Percentiles rank a stretch among this genome's conserved stretches.
phyloP scores from a whole-genome alignment of 64 coral and sea anemone genomes.

The Catalaphyllia jardinei region DNA sequence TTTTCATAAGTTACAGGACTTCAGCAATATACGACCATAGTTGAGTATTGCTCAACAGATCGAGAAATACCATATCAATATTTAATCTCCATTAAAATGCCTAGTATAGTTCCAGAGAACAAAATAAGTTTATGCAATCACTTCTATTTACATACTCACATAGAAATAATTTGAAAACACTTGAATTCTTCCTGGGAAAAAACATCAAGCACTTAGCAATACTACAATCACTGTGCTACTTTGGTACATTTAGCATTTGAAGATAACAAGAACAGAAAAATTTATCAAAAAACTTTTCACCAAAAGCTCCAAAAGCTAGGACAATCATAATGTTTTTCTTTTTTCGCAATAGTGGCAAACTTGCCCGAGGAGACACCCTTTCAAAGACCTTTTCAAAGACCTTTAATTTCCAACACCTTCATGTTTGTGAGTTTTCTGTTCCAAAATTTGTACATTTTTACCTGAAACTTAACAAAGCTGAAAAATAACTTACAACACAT shows the following conservation, averaged over 20 bases:
- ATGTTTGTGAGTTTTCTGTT: neutral
- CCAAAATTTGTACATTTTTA: neutral
- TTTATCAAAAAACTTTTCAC: neutral
- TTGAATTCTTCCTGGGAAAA: neutral
- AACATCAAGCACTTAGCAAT: neutral
- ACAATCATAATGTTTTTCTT: too few relatives aligned
- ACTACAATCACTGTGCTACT: neutral
- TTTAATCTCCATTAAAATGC: neutral
- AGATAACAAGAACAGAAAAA: neutral
- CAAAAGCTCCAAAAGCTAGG: neutral
- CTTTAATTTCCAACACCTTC: neutral
- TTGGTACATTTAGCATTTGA: too few relatives aligned
- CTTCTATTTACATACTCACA: constrained; percentile 9
- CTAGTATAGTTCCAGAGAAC: neutral
- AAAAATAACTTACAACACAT: neutral
- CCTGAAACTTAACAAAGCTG: neutral
- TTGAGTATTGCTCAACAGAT: neutral
- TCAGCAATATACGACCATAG: neutral
- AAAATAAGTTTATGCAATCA: constrained; percentile 1
- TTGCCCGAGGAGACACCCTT: too few relatives aligned
- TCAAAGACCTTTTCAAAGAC: neutral
- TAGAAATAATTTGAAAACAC: neutral
- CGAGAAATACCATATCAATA: neutral
- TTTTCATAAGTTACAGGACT: neutral
- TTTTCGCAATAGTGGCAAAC: too few relatives aligned